phyloP scores from a whole-genome alignment of 2,888 invertebrate genomes.

The Parascotia fuliginaria region DNA sequence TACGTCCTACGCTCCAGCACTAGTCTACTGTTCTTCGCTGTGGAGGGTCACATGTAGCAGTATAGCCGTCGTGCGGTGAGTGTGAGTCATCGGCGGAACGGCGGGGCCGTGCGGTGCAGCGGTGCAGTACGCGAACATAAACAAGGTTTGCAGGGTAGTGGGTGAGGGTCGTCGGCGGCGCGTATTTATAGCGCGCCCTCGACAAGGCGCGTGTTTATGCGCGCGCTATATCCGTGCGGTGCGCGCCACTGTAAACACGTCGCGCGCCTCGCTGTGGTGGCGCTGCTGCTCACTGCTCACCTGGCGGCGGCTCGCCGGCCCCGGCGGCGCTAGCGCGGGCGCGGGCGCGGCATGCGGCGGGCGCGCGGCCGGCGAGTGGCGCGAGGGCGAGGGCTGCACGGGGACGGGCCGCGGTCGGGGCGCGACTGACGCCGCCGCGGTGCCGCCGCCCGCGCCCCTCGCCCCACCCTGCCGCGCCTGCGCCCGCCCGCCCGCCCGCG shows the following conservation, averaged over 20 bases:
- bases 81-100: background rate
- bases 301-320: conserved; percentile 61
- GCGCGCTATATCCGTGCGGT: conserved; percentile 49
- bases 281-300: conserved; percentile 48
- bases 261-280: conserved; percentile 34
- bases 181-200: conserved; percentile 69
- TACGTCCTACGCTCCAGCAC: no score
- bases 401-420: conserved; percentile 63
- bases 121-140: conserved; percentile 43
- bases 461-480: conserved; percentile 40
- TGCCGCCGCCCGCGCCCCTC: conserved; percentile 54
- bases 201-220: conserved; percentile 55
- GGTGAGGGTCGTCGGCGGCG: conserved; percentile 66
- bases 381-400: conserved; percentile 60
- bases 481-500: conserved; percentile 33
- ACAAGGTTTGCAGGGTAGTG: conserved; percentile 66
- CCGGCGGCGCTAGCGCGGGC: conserved; percentile 68
- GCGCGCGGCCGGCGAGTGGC: conserved; percentile 64
- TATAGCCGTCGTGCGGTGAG: background rate
- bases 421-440: conserved; percentile 69
- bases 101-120: background rate
- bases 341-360: conserved; percentile 69
- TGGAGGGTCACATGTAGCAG: no score
- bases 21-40: no score
- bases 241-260: conserved; percentile 18